Base-by-base conservation (phyloP, 2,113 vertebrate genomes). In the Peromyscus polionotus region DNA sequence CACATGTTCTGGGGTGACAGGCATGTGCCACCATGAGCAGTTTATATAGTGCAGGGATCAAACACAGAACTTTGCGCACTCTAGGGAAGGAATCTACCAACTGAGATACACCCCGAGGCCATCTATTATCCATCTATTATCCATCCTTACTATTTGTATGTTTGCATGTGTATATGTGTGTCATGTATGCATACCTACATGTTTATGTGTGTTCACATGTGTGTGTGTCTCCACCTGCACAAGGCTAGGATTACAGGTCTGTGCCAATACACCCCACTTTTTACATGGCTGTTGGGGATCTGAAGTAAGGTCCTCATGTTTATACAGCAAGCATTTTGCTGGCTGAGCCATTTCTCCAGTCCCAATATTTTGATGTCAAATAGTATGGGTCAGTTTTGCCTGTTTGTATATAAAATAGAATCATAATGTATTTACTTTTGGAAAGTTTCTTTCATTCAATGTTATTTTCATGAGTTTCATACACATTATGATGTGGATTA, bases 401-500 rank as follows among this genome's bases (percentile, higher is more conserved):
- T 73, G 0, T 16, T 77, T 51, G 7, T 20, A n/a, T 10, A 14
- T 33, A 33, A 54, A 91, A 42, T 7, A 73, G 67, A 68, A 90
- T 42, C 22, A 33, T 5, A 68, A 24, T 39, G 33, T 11, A 2
- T 5, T 7, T 28, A 3, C 31, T 57, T 68, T 76, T 4, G 17
- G 0, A 63, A 72, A 91, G 59, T 3, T 24, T 63, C 57, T 73
- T 65, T 77, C n/a, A 39, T 14, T 26, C 80, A 90, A 12, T 36
- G n/a, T 20, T 31, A 4, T 63, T 91, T 51, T 26, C 57, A 19
- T 81, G 33, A 85, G 45, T 51, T 42, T 51, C 19, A 31, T 33
- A 42, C 13, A 31, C 13, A 20, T 54, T 7, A 11, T 14, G 9
- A 13, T 31, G 0, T 11, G 17, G 31, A 63, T 0, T 19, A 28